phyloP scores from a whole-genome alignment of 1,140 invertebrate genomes.

The Lepidurus apus region DNA sequence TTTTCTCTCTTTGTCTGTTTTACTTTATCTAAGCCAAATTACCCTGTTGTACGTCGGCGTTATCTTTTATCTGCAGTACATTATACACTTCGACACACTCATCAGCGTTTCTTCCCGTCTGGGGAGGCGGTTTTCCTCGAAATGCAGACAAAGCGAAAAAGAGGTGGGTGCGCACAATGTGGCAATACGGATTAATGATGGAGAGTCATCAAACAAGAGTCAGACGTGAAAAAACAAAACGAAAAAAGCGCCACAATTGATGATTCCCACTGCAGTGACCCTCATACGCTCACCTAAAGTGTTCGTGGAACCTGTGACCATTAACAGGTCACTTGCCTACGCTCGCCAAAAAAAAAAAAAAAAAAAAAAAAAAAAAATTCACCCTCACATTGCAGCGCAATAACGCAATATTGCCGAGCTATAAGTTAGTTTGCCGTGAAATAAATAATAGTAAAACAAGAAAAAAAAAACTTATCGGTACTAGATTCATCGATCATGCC shows the following conservation, averaged over 20 bases:
- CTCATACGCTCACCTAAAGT: neutral
- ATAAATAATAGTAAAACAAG: neutral
- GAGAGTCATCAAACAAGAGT: neutral
- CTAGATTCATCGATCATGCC: neutral
- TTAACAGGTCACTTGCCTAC: constrained; percentile 8
- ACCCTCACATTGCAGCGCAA: neutral
- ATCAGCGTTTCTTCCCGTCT: neutral
- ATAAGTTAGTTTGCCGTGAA: neutral
- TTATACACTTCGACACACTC: neutral
- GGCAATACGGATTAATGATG: neutral
- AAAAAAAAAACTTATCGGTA: neutral
- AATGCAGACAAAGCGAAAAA: constrained; percentile 1
- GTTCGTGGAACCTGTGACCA: constrained; percentile 9
- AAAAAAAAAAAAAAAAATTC: neutral
- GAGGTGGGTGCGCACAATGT: constrained; percentile 2
- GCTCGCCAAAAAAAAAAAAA: neutral
- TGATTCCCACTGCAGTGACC: neutral
- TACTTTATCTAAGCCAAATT: neutral
- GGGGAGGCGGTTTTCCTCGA: neutral
- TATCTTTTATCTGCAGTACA: neutral
- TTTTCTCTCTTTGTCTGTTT: too few species aligned
- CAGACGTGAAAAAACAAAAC: neutral
- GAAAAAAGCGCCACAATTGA: neutral
- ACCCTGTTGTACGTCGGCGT: neutral
- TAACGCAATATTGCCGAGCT: neutral